Percentiles rank a stretch among this genome's conserved stretches.
phyloP scores from a whole-genome alignment of 2,113 vertebrate genomes.

The Dasypus novemcinctus region DNA sequence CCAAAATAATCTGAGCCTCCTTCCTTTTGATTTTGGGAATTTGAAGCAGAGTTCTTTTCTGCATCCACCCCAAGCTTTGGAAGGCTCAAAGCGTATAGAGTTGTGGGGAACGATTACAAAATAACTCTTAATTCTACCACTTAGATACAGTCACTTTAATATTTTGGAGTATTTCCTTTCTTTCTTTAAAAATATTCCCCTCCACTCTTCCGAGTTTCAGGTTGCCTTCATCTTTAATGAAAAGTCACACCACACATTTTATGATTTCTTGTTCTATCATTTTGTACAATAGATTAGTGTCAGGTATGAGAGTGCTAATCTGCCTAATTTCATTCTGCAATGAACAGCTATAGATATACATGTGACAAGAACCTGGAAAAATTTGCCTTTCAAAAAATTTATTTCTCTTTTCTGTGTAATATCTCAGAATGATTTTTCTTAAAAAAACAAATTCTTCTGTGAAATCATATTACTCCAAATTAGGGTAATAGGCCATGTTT shows the following conservation, averaged over 20 bases:
- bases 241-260: background rate
- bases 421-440: background rate
- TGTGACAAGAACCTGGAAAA: background rate
- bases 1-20: background rate
- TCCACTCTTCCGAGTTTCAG: background rate
- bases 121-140: background rate
- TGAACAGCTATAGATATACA: background rate
- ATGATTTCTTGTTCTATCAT: background rate
- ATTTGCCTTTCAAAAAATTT: background rate
- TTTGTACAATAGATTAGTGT: background rate
- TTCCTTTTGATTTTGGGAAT: background rate
- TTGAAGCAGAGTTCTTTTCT: background rate
- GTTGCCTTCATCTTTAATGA: background rate
- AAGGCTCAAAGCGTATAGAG: background rate
- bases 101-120: background rate
- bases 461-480: background rate
- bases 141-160: background rate
- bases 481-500: background rate
- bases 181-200: background rate
- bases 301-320: background rate
- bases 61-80: background rate
- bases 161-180: background rate
- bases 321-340: background rate
- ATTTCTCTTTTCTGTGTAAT: background rate
- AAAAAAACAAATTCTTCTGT: slow-evolving; percentile 1